A percentile compares a stretch with the other conserved stretches of the same genome.
Conservation (phyloP, 2,888 invertebrate species). For the Amiota minor region DNA sequence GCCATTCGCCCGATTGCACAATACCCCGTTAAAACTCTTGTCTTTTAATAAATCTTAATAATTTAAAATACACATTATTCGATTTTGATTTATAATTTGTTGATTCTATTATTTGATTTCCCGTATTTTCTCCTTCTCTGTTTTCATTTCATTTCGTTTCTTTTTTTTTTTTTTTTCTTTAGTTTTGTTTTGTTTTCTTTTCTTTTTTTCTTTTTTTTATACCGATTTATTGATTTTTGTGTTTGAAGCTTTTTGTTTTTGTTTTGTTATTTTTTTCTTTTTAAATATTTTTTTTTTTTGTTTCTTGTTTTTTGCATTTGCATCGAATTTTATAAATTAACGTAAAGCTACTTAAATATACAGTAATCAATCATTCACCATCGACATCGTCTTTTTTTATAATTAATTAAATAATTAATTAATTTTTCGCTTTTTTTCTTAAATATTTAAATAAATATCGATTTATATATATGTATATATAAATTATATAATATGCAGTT, state of each 20-base stretch:
- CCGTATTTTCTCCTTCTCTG: not conserved
- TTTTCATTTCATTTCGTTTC: not conserved
- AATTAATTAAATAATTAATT: slow-evolving; percentile 19
- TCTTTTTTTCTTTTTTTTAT: slow-evolving; percentile 34
- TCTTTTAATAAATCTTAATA: too few species aligned
- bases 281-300: slow-evolving; percentile 41
- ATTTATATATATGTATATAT: slow-evolving; percentile 47
- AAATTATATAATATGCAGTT: not conserved
- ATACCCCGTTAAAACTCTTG: too few species aligned
- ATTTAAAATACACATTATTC: not conserved
- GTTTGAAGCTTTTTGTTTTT: slow-evolving; percentile 28
- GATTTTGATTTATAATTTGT: slow-evolving; percentile 1
- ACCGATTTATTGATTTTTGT: slow-evolving; percentile 32
- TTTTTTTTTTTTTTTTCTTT: slow-evolving; percentile 35
- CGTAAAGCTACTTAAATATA: slow-evolving; percentile 55
- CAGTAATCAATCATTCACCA: slow-evolving; percentile 25
- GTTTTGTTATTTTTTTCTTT: slow-evolving; percentile 40
- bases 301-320: slow-evolving; percentile 43
- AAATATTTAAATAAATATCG: slow-evolving; percentile 46
- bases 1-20: too few species aligned
- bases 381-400: not conserved
- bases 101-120: slow-evolving; percentile 2
- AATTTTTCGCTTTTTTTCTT: slow-evolving; percentile 39
- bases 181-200: too few species aligned
- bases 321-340: slow-evolving; percentile 52